Conservation (phyloP, 2,113 vertebrate species). For the Nothocercus julius region DNA sequence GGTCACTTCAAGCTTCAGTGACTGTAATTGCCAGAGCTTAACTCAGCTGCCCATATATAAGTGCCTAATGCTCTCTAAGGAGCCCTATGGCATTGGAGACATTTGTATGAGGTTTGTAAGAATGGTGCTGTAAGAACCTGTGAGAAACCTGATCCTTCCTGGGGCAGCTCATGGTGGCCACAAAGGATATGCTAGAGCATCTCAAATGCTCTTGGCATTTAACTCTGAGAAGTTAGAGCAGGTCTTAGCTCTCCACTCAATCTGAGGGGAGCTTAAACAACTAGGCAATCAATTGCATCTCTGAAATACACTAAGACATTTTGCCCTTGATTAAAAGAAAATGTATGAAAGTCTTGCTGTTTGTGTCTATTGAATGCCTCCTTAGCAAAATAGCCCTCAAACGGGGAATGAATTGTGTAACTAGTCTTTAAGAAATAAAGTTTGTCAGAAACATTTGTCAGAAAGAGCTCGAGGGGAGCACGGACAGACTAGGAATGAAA, state of each 20-base stretch:
- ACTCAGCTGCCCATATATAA: not conserved
- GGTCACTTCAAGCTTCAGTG: not conserved
- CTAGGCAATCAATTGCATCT: not conserved
- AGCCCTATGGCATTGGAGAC: accelerated
- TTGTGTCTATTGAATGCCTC: not conserved
- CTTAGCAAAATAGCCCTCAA: not conserved
- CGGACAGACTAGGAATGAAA: not conserved
- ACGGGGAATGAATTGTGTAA: not conserved
- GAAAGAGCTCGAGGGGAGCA: not conserved
- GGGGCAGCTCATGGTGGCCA: not conserved
- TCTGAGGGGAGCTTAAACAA: not conserved
- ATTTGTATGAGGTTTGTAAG: not conserved
- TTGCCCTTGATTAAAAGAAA: not conserved
- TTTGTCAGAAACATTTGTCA: not conserved
- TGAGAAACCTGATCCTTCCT: not conserved
- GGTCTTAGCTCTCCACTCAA: not conserved
- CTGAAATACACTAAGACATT: not conserved
- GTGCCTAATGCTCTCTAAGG: not conserved
- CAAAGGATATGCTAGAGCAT: not conserved
- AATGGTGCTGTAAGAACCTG: not conserved
- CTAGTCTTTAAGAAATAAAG: not conserved
- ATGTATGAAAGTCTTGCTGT: not conserved
- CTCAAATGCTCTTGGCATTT: not conserved
- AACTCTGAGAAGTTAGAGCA: not conserved
- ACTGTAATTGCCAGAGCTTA: accelerated